A percentile compares a stretch with the other conserved stretches of the same genome.
Conservation (phyloP, 2,797 vertebrate genomes). For the Pantherophis alleghaniensis region DNA sequence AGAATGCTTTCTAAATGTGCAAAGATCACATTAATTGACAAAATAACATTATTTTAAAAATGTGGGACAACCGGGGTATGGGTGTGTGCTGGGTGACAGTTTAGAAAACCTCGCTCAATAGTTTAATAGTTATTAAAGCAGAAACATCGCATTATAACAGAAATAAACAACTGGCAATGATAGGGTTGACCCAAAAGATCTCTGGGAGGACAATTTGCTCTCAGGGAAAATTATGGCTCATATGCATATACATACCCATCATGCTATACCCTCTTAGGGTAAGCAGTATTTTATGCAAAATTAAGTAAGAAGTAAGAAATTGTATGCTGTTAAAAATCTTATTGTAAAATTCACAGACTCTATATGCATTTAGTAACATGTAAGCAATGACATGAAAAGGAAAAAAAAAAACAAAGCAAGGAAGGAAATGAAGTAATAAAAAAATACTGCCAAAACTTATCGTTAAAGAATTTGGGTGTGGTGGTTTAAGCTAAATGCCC, state of each 20-base stretch:
- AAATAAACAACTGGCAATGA: background rate
- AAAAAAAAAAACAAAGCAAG: background rate
- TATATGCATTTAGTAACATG: background rate
- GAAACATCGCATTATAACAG: background rate
- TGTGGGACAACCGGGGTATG: background rate
- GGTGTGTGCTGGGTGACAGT: background rate
- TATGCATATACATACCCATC: background rate
- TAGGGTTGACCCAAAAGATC: background rate
- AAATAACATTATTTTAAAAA: background rate
- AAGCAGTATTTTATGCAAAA: background rate
- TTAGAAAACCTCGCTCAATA: background rate
- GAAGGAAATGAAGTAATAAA: background rate
- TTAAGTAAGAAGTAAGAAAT: background rate
- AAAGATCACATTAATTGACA: background rate
- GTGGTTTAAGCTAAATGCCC: background rate
- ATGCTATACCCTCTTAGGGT: background rate
- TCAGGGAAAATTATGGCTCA: background rate
- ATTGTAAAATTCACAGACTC: background rate
- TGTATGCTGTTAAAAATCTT: background rate
- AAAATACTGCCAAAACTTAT: background rate
- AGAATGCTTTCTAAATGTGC: background rate
- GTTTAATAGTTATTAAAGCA: background rate
- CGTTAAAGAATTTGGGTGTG: background rate
- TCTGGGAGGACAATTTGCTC: background rate
- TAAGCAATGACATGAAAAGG: background rate